Percentiles rank a stretch among this genome's conserved stretches.
These are phyloP conservation scores for Maccullochella peelii DNA, from an alignment of 2,113 vertebrate species.

Conservation along the genomic window DNA sequence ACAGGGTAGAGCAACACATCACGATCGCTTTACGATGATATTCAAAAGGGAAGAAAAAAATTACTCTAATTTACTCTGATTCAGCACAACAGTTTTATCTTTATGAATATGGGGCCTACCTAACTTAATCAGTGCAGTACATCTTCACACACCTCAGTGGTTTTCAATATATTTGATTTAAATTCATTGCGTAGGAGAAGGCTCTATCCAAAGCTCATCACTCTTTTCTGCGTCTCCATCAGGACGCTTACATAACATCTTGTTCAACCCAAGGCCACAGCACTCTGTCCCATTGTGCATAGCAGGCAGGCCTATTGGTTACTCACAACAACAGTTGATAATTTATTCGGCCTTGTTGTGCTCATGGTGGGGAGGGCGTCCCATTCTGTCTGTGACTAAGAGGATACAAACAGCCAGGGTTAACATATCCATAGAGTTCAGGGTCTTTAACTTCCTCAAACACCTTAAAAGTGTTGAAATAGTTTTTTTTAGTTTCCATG, in stretches of 20 bases:
- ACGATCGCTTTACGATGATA: slow-evolving; percentile 4
- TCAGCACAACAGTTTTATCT: slow-evolving; percentile 26
- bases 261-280: slow-evolving; percentile 60
- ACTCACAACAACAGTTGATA: slow-evolving; percentile 23
- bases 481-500: no score
- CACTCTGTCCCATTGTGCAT: slow-evolving; percentile 29
- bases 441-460: background rate
- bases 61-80: background rate
- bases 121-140: slow-evolving; percentile 36
- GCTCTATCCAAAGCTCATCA: slow-evolving; percentile 48
- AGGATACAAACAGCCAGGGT: background rate
- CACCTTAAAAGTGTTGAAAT: background rate
- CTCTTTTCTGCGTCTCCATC: slow-evolving; percentile 31
- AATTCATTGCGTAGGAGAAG: slow-evolving; percentile 45
- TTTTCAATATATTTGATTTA: slow-evolving; percentile 52
- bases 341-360: slow-evolving; percentile 30
- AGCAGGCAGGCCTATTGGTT: slow-evolving; percentile 12
- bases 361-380: slow-evolving; percentile 11
- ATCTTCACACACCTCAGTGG: slow-evolving; percentile 51
- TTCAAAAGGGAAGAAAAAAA: slow-evolving; percentile 25
- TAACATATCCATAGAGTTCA: background rate
- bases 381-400: slow-evolving; percentile 13
- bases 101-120: slow-evolving; percentile 22
- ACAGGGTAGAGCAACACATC: background rate
- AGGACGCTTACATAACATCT: slow-evolving; percentile 54